A percentile compares a stretch with the other conserved stretches of the same genome.
phyloP scores from a whole-genome alignment of 2,113 vertebrate species.

The Xiphias gladius region DNA sequence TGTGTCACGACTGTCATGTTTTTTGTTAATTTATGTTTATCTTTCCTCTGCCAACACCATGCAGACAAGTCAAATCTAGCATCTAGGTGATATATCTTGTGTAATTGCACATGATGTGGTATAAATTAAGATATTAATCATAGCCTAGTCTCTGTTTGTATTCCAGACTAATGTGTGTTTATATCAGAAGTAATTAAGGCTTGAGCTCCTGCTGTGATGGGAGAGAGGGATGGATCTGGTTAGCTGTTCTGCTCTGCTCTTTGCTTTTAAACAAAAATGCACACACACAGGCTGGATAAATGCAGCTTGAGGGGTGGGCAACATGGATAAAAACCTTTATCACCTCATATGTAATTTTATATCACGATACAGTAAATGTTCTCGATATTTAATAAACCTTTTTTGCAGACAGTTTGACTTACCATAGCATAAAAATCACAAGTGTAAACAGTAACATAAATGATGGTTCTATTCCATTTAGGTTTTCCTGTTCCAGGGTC shows the following conservation, averaged over 20 bases:
- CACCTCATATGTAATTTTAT: not conserved
- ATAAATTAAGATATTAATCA: constrained; percentile 72
- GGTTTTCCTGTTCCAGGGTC: not conserved
- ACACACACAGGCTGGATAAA: constrained; percentile 6
- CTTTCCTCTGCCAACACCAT: constrained; percentile 37
- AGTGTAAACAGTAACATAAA: not conserved
- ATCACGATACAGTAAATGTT: not conserved
- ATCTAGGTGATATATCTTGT: constrained; percentile 63
- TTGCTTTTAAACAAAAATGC: not conserved
- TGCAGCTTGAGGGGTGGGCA: not conserved
- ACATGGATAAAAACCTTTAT: not conserved
- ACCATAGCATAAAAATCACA: not conserved
- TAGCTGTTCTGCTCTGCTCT: constrained; percentile 33
- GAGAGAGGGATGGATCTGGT: constrained; percentile 50
- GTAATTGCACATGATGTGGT: constrained; percentile 74
- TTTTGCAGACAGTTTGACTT: not conserved
- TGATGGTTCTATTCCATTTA: not conserved
- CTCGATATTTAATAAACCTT: not conserved
- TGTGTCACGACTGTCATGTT: constrained; percentile 29
- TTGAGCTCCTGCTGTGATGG: constrained; percentile 55
- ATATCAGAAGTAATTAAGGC: constrained; percentile 73
- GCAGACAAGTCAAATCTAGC: constrained; percentile 44
- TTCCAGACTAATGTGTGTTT: constrained; percentile 72
- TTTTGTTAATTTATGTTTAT: constrained; percentile 45
- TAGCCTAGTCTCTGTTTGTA: constrained; percentile 53